phyloP scores from a whole-genome alignment of 2,888 invertebrate genomes.

The Phyto melanocephala region DNA sequence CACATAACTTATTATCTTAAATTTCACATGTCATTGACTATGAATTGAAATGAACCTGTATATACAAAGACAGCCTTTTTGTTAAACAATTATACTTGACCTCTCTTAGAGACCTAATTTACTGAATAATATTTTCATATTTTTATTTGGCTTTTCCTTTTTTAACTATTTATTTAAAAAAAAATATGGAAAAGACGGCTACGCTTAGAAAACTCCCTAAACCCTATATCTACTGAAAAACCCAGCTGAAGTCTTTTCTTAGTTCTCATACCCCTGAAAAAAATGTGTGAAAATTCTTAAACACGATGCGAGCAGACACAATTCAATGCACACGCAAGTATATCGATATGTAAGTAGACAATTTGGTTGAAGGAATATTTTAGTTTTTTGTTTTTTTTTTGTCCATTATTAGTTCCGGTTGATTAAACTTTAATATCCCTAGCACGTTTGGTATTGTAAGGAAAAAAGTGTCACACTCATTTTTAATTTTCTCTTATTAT shows the following conservation, averaged over 20 bases:
- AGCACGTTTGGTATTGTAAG: conserved; percentile 42
- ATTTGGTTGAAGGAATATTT: not conserved
- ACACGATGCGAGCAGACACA: not conserved
- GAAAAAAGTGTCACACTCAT: conserved; percentile 40
- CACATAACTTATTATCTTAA: too few species aligned
- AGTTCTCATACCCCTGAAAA: not conserved
- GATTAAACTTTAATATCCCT: conserved; percentile 58
- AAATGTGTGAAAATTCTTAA: not conserved
- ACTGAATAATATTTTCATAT: not conserved
- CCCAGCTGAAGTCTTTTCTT: not conserved
- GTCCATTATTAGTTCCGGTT: conserved; percentile 61
- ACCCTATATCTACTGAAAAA: not conserved
- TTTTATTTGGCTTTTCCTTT: not conserved
- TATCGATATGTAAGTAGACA: not conserved
- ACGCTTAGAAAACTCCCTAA: not conserved
- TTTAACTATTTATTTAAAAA: not conserved
- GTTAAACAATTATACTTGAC: not conserved
- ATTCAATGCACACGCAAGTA: not conserved
- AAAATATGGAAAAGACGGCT: not conserved
- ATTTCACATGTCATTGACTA: not conserved
- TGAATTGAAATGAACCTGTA: not conserved
- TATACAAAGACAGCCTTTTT: not conserved
- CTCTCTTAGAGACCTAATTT: not conserved
- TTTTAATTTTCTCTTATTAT: not conserved
- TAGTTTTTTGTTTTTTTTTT: not conserved